Conservation (phyloP, 2,113 vertebrate species). For the Pteruthius melanotis region DNA sequence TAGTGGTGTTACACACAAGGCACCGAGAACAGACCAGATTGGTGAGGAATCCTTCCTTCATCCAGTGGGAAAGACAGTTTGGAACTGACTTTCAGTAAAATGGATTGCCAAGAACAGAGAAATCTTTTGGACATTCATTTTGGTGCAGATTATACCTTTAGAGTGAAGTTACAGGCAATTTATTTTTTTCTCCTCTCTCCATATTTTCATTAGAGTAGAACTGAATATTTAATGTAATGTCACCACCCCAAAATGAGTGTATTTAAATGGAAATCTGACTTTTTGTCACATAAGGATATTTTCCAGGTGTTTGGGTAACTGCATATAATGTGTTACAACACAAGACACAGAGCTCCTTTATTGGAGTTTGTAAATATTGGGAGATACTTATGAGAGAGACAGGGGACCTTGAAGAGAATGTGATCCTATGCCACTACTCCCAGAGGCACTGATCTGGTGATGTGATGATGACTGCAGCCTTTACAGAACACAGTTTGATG, state of each 20-base stretch:
- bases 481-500: background rate
- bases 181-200: background rate
- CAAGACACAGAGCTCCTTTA: background rate
- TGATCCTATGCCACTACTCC: background rate
- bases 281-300: background rate
- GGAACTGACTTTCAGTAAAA: background rate
- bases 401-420: background rate
- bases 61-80: background rate
- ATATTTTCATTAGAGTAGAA: background rate
- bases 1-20: conserved; percentile 49
- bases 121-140: background rate
- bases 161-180: background rate
- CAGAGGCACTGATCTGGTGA: background rate
- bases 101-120: background rate
- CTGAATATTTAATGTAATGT: background rate
- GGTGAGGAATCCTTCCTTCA: conserved; percentile 15
- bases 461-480: background rate
- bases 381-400: background rate
- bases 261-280: background rate
- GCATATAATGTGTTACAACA: background rate
- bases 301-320: background rate
- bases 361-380: background rate
- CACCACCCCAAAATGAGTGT: background rate
- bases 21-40: conserved; percentile 16
- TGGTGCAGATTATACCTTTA: background rate